Evolutionary conservation across 2,113 vertebrate genomes (phyloP).

Genomic region (Progne subis): DNA sequence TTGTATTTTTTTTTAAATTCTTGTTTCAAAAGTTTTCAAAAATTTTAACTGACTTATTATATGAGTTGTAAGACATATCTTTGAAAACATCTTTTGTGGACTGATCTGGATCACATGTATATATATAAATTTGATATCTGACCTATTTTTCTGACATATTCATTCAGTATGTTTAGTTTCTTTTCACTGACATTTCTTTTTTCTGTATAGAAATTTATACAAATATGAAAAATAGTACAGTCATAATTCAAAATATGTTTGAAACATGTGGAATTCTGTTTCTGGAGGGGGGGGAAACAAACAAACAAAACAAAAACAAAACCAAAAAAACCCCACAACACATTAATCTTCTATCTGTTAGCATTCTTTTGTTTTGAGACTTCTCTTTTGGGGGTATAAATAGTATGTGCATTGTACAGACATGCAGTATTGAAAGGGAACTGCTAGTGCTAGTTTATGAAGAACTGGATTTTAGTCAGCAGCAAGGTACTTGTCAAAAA

Average conservation of each 20-base stretch:
- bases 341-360: not conserved
- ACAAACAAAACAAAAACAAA: too few species aligned
- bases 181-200: not conserved
- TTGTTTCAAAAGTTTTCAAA: not conserved
- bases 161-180: not conserved
- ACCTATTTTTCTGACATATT: not conserved
- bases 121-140: not conserved
- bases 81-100: not conserved
- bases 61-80: not conserved
- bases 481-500: not conserved
- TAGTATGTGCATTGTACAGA: not conserved
- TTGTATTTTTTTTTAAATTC: not conserved
- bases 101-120: not conserved
- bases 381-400: not conserved
- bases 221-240: not conserved
- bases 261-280: not conserved
- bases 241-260: not conserved
- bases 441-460: not conserved
- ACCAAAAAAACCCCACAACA: too few species aligned
- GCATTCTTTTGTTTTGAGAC: not conserved
- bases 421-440: not conserved
- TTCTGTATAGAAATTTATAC: not conserved
- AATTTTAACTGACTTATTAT: not conserved
- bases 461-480: not conserved
- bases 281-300: not conserved